Evolutionary conservation across 2,113 vertebrate species (phyloP).

Genomic region (Gavialis gangeticus): DNA sequence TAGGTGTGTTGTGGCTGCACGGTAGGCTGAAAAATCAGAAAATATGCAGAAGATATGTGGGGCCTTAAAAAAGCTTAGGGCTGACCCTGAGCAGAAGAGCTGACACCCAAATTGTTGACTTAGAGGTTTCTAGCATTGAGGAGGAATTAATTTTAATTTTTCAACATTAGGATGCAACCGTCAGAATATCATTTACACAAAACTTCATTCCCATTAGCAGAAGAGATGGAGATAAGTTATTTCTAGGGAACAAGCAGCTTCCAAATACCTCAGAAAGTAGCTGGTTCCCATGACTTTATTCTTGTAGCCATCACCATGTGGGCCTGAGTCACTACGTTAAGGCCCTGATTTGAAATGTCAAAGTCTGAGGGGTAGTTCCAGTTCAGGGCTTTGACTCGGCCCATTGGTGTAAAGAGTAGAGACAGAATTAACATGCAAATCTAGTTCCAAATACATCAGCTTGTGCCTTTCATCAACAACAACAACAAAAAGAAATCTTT

Average conservation of each 20-base stretch:
- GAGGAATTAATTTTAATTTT: not conserved
- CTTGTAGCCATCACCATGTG: constrained; percentile 38
- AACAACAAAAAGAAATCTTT: constrained; percentile 43
- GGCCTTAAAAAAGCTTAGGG: accelerated
- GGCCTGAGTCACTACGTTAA: not conserved
- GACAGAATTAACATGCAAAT: constrained; percentile 53
- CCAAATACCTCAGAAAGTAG: not conserved
- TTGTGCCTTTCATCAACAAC: constrained; percentile 54
- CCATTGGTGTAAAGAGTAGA: not conserved
- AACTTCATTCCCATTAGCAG: not conserved
- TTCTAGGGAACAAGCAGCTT: not conserved
- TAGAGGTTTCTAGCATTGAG: not conserved
- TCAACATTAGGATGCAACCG: not conserved
- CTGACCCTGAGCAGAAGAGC: accelerated
- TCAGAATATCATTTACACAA: not conserved
- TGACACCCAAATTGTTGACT: not conserved
- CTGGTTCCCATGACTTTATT: not conserved
- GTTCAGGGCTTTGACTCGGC: constrained; percentile 18
- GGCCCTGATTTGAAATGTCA: constrained; percentile 35
- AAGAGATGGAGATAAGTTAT: not conserved
- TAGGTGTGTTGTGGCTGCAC: accelerated
- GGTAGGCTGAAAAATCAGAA: accelerated
- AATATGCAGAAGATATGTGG: not conserved
- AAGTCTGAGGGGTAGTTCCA: constrained; percentile 8
- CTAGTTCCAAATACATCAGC: constrained; percentile 9